phyloP scores from a whole-genome alignment of 2,888 invertebrate genomes.

The Dicyrtoma fusca region DNA sequence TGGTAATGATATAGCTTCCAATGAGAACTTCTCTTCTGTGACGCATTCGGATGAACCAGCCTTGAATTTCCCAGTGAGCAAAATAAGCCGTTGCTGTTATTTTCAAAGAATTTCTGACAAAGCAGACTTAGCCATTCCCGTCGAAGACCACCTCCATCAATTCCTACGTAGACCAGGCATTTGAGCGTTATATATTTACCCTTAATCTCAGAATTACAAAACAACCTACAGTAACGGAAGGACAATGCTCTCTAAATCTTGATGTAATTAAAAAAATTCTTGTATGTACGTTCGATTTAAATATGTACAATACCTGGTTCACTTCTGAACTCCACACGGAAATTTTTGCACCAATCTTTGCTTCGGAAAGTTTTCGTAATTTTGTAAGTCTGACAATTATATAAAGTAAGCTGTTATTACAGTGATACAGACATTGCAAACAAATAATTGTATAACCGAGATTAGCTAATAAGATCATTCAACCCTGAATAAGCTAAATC shows the following conservation, averaged over 20 bases:
- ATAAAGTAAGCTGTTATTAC: not conserved
- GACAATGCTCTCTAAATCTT: no score
- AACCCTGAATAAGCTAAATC: no score
- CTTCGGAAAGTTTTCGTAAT: slow-evolving; percentile 80
- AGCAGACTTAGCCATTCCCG: slow-evolving; percentile 93
- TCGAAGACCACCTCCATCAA: slow-evolving; percentile 91
- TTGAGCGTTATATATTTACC: no score
- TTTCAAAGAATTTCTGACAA: slow-evolving; percentile 85
- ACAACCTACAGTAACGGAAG: no score
- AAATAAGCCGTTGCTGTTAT: slow-evolving; percentile 75
- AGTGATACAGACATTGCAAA: no score
- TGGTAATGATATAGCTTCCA: slow-evolving; percentile 84
- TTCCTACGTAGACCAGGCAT: slow-evolving; percentile 70
- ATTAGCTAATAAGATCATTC: no score
- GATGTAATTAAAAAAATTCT: not conserved
- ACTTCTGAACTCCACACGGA: slow-evolving; percentile 87
- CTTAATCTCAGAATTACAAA: slow-evolving; percentile 5
- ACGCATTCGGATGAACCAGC: slow-evolving; percentile 83
- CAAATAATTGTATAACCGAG: no score
- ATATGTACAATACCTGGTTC: slow-evolving; percentile 73
- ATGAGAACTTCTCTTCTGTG: slow-evolving; percentile 61
- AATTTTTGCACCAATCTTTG: slow-evolving; percentile 91
- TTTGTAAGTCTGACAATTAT: slow-evolving; percentile 66
- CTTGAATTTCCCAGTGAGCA: slow-evolving; percentile 80
- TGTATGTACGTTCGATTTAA: not conserved